A percentile compares a stretch with the other conserved stretches of the same genome.
Evolutionary conservation across 1,140 invertebrate genomes (phyloP).

Genomic region (Chrysomallon squamiferum): DNA sequence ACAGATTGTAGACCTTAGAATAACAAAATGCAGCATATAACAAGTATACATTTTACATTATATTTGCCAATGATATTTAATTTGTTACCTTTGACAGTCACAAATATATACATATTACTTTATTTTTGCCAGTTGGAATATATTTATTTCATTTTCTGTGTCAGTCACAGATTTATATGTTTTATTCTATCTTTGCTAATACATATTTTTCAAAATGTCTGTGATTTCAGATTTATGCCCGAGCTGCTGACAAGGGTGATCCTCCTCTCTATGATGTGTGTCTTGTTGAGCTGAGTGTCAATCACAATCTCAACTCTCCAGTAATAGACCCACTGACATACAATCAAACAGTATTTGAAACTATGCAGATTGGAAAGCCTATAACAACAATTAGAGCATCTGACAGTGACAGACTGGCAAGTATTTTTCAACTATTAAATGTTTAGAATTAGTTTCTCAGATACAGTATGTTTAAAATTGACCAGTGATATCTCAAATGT

Average conservation of each 20-base stretch:
- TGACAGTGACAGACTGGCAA: constrained; percentile 31
- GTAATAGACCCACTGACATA: constrained; percentile 71
- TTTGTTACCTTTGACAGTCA: too few species aligned
- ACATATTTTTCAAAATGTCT: not conserved
- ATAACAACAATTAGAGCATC: constrained; percentile 17
- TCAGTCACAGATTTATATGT: too few species aligned
- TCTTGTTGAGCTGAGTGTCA: constrained; percentile 78
- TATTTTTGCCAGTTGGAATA: too few species aligned
- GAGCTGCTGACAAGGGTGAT: constrained; percentile 24
- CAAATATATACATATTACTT: too few species aligned
- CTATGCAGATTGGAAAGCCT: constrained; percentile 16
- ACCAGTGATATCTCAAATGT: not conserved
- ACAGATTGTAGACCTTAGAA: too few species aligned
- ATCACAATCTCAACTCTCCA: constrained; percentile 75
- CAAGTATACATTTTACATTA: too few species aligned
- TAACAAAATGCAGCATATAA: too few species aligned
- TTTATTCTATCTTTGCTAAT: too few species aligned
- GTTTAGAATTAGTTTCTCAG: not conserved
- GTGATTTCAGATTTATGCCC: constrained; percentile 13
- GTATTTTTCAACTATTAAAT: constrained; percentile 1
- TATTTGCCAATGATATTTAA: too few species aligned
- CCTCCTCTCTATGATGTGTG: constrained; percentile 10
- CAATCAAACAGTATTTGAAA: constrained; percentile 30
- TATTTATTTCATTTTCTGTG: too few species aligned
- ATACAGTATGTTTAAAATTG: not conserved